A percentile compares a stretch with the other conserved stretches of the same genome.
Conservation (phyloP, 2,113 vertebrate genomes). For the Entomyzon cyanotis region DNA sequence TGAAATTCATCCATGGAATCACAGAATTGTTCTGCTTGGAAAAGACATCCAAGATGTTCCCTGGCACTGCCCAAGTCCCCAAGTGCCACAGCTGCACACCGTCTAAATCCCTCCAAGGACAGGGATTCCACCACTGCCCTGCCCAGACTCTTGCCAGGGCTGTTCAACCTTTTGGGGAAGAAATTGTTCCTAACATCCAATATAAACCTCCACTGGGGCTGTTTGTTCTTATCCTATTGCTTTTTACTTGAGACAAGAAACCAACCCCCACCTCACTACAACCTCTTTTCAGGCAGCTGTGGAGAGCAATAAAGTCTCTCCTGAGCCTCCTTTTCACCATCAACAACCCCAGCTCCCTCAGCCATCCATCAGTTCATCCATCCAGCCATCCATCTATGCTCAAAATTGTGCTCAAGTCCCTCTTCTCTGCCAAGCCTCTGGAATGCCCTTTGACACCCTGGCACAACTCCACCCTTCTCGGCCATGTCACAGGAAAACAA, state of each 20-base stretch:
- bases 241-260: not conserved
- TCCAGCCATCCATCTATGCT: not conserved
- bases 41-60: not conserved
- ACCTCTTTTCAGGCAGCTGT: not conserved
- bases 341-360: not conserved
- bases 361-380: not conserved
- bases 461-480: not conserved
- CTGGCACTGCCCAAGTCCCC: not conserved
- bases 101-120: not conserved
- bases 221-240: not conserved
- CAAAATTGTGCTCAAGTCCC: not conserved
- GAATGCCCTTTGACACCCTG: not conserved
- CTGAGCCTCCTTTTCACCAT: rapidly evolving
- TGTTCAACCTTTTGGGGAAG: not conserved
- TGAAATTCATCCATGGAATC: not conserved
- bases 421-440: not conserved
- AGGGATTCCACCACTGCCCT: not conserved
- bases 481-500: not conserved
- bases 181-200: not conserved
- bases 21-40: not conserved
- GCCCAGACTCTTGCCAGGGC: not conserved
- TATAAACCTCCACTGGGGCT: not conserved
- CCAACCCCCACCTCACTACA: not conserved
- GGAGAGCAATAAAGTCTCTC: not conserved
- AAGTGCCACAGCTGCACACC: not conserved